Evolutionary conservation across 2,113 vertebrate genomes (phyloP).

Genomic region (Anas platyrhynchos): DNA sequence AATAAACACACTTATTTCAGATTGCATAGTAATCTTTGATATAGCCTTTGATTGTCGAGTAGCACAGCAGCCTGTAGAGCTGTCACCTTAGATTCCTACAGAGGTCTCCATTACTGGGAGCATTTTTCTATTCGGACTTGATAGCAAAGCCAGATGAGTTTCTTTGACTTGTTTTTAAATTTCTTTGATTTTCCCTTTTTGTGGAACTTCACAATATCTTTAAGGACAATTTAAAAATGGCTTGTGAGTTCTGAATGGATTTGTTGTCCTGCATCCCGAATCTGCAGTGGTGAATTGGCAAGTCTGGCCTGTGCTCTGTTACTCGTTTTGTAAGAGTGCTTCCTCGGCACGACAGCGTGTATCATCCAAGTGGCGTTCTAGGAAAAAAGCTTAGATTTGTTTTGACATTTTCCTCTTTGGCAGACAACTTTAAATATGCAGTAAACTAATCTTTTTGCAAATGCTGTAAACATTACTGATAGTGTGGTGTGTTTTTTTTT

Average conservation of each 20-base stretch:
- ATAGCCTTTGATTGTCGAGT: background rate
- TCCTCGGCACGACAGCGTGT: background rate
- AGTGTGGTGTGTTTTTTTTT: background rate
- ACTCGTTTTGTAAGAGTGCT: background rate
- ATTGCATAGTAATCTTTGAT: background rate
- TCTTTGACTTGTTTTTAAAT: background rate
- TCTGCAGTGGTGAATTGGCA: background rate
- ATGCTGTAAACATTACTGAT: background rate
- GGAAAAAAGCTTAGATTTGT: slow-evolving; percentile 35
- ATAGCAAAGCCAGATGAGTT: background rate
- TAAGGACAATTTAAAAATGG: background rate
- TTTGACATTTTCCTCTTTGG: slow-evolving; percentile 7
- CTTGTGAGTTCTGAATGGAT: background rate
- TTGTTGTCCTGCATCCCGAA: background rate
- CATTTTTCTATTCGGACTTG: background rate
- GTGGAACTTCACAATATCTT: background rate
- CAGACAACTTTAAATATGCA: slow-evolving; percentile 33
- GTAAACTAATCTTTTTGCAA: slow-evolving; percentile 42
- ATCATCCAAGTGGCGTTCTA: background rate
- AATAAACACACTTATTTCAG: background rate
- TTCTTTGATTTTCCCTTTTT: background rate
- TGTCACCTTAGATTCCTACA: background rate
- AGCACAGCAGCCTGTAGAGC: background rate
- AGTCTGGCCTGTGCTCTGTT: background rate
- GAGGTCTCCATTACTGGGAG: background rate